Base-by-base conservation (phyloP, 2,888 invertebrate species). In the Strigamia crassipes region DNA sequence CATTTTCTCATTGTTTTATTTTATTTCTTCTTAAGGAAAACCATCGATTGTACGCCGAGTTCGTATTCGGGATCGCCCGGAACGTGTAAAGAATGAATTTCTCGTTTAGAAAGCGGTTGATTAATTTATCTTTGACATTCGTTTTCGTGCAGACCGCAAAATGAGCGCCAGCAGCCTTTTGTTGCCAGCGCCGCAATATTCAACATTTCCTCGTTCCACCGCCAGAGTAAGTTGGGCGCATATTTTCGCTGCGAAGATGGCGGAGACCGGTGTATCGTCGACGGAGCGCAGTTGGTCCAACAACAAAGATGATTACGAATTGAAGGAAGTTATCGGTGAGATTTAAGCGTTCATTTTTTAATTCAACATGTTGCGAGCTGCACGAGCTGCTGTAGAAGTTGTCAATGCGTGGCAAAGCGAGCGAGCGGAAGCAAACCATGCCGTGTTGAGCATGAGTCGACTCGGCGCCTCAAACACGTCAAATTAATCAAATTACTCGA, bases 271-370 rank as follows among this genome's bases (percentile, higher is more conserved):
- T 82, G 84, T 84, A 80, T 83, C 83, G 78, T 81, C 85, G 77
- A 84, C 84, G 66, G 78, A 83, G 56, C 84, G 88, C 85, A 89
- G 88, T 88, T 97, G 97, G 97, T 93, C 96, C 84, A 96, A 96
- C 90, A 92, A 92, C 87, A 94, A 94, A 89, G 94, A 95, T 87
- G 95, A 95, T 89, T 97, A 97, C 89, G 96, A 96, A 89, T 89
- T 97, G 86, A 92, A 93, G 85, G 96, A 97, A 90, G 94, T 97
- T 86, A 97, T 97, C 87, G 96, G 96, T 94, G 89, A 90, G 92
- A 91, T 77, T 73, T 4, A 13, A 18, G 4, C 73, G 13, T 18
- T 23, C 13, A 4, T 12, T 5, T 23, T 31, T 13, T 15, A 3
- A 27, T 4, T 9, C 6, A 18, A 73, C 13, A 8, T 13, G 15